A percentile compares a stretch with the other conserved stretches of the same genome.
These are phyloP conservation scores for Listrodromus nycthemerus DNA, from an alignment of 2,888 invertebrate species.

Conservation along the genomic window DNA sequence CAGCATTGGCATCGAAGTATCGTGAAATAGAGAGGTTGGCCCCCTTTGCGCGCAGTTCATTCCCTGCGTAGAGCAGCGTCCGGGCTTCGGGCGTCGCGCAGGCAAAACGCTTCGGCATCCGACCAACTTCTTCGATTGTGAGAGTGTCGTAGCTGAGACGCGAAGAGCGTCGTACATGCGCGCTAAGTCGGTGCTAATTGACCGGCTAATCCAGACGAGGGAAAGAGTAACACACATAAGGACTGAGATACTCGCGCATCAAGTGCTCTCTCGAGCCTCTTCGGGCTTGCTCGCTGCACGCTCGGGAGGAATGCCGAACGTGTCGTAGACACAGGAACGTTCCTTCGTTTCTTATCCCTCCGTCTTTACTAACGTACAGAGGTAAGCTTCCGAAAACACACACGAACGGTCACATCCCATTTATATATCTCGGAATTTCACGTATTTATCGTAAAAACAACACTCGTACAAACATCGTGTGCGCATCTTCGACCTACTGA, in stretches of 20 bases:
- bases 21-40: not conserved
- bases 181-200: slow-evolving; percentile 63
- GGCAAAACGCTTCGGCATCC: not conserved
- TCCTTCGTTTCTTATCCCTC: slow-evolving; percentile 18
- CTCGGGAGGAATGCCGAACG: slow-evolving; percentile 63
- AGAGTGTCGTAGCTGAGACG: slow-evolving; percentile 5
- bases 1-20: not conserved
- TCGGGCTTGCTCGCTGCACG: not conserved
- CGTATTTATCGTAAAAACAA: not conserved
- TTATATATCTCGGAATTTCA: not conserved
- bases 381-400: slow-evolving; percentile 40
- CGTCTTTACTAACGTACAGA: slow-evolving; percentile 31
- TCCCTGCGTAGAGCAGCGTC: slow-evolving; percentile 7
- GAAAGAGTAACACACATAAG: slow-evolving; percentile 24
- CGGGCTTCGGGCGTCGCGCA: slow-evolving; percentile 47
- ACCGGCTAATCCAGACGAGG: slow-evolving; percentile 61
- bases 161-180: not conserved
- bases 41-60: slow-evolving; percentile 3
- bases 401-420: not conserved
- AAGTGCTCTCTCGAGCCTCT: slow-evolving; percentile 15
- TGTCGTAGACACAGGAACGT: slow-evolving; percentile 54
- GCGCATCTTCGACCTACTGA: slow-evolving; percentile 16
- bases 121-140: slow-evolving; percentile 33
- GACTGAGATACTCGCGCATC: slow-evolving; percentile 11
- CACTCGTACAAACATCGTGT: not conserved